Evolutionary conservation across 1,140 invertebrate species (phyloP), one percentile per base, ranked within the genome.

Genomic region (Adoxophyes honmai): DNA sequence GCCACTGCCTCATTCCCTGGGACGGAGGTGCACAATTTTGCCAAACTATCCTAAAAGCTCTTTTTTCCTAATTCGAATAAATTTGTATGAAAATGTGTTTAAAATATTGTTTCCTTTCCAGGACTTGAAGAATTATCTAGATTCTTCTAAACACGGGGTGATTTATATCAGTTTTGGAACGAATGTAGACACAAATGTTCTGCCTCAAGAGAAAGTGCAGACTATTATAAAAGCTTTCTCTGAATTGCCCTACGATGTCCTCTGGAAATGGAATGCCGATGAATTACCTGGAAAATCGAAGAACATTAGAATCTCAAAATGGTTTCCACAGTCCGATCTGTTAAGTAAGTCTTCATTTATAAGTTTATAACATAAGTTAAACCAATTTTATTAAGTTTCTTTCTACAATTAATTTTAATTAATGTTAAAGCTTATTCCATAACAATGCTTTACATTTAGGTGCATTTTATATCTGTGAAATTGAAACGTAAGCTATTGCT

Each of bases 81-180:
- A n/a, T n/a, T n/a, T n/a, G n/a, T n/a, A n/a, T n/a, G n/a, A n/a
- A n/a, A n/a, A n/a, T n/a, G n/a, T n/a, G n/a, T n/a, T n/a, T n/a
- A n/a, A n/a, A n/a, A n/a, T n/a, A n/a, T n/a, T n/a, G 2, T 3
- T 28, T 59, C 9, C 9, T 0, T 64, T 52, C 16, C 36, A 82
- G 78, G 70, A 79, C 18, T 44, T 79, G 5, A 52, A 78, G 52
- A 18, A 36, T 10, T 63, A 64, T 66, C 57, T 52, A 14, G 73
- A 82, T 53, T 64, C 52, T 13, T 76, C 74, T 13, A 64, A 62
- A 52, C 54, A 79, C 35, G 81, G 81, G 16, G 73, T 81, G 0
- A 76, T 86, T 48, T 91, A 91, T 48, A 88, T 92, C 59, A 91
- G 89, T 57, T 73, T 92, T 9, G 91, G 91, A 1, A 86, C 89